Percentiles rank a stretch among this genome's conserved stretches.
phyloP scores from a whole-genome alignment of 2,888 invertebrate species.

The Mystacides longicornis region DNA sequence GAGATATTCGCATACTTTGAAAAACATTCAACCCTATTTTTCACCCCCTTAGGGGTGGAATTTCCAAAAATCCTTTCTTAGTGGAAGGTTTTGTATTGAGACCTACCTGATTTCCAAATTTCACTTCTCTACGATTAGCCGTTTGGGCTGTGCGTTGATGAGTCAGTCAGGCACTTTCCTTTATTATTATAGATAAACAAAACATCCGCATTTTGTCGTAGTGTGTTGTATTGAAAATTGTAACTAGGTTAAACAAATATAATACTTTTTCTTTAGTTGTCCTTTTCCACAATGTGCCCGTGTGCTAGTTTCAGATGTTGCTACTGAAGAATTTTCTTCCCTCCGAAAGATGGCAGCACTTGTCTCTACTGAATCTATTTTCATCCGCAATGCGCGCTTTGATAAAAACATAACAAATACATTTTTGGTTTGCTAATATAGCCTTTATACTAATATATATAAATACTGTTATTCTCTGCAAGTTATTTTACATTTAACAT shows the following conservation, averaged over 20 bases:
- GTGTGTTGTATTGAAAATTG: background rate
- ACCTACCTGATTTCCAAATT: too few species aligned
- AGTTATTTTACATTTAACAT: background rate
- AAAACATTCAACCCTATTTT: too few species aligned
- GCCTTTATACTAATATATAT: too few species aligned
- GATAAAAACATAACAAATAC: slow-evolving; percentile 4
- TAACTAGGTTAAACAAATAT: background rate
- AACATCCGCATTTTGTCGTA: background rate
- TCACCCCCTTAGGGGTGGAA: too few species aligned
- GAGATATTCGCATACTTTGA: too few species aligned
- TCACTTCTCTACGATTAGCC: too few species aligned
- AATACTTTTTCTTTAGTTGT: background rate
- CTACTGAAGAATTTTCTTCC: slow-evolving; percentile 2
- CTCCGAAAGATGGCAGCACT: slow-evolving; percentile 17
- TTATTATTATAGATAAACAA: background rate
- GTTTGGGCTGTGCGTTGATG: too few species aligned
- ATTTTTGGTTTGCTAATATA: too few species aligned
- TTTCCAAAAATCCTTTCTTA: too few species aligned
- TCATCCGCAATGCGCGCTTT: slow-evolving; percentile 13
- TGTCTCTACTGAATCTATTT: slow-evolving; percentile 19
- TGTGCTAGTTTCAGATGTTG: background rate
- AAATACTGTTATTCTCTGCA: background rate
- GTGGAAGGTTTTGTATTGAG: too few species aligned
- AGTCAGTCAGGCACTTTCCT: too few species aligned
- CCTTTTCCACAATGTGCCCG: background rate